phyloP scores from a whole-genome alignment of 2,113 vertebrate species.

The Pseudorhombus dupliciocellatus region DNA sequence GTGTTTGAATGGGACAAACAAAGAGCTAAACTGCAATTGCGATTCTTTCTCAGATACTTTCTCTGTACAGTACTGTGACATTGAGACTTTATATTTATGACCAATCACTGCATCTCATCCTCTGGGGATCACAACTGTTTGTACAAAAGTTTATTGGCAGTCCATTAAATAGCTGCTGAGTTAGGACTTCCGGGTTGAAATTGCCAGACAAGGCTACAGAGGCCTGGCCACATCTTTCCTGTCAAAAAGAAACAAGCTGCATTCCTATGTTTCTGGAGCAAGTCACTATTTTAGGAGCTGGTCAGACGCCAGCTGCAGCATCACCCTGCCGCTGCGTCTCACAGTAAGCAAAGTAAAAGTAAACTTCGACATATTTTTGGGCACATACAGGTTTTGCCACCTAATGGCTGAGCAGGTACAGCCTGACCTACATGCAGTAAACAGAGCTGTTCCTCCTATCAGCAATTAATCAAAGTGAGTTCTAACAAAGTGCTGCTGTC shows the following conservation, averaged over 20 bases:
- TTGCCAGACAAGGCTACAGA: background rate
- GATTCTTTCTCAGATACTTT: too few relatives aligned
- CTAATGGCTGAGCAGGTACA: slow-evolving; percentile 60
- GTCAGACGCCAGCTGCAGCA: slow-evolving; percentile 49
- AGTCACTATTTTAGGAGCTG: slow-evolving; percentile 42
- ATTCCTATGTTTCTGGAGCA: slow-evolving; percentile 27
- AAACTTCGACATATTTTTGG: slow-evolving; percentile 56
- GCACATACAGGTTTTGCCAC: slow-evolving; percentile 45
- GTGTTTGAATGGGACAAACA: too few relatives aligned
- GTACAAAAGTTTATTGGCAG: too few relatives aligned
- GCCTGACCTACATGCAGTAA: slow-evolving; percentile 77
- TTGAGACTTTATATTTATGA: too few relatives aligned
- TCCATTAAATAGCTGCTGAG: background rate
- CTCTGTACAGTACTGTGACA: too few relatives aligned
- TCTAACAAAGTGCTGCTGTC: slow-evolving; percentile 71
- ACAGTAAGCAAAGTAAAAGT: slow-evolving; percentile 48
- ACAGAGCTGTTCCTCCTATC: slow-evolving; percentile 63
- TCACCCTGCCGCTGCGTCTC: slow-evolving; percentile 18
- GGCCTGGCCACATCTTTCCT: background rate
- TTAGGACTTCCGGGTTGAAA: background rate
- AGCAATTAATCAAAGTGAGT: slow-evolving; percentile 78
- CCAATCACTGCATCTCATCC: background rate
- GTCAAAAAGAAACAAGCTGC: background rate
- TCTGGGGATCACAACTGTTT: background rate
- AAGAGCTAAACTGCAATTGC: too few relatives aligned